Evolutionary conservation across 2,113 vertebrate genomes (phyloP), one percentile per base, ranked within the genome.

Genomic region (Ploceus nigricollis): DNA sequence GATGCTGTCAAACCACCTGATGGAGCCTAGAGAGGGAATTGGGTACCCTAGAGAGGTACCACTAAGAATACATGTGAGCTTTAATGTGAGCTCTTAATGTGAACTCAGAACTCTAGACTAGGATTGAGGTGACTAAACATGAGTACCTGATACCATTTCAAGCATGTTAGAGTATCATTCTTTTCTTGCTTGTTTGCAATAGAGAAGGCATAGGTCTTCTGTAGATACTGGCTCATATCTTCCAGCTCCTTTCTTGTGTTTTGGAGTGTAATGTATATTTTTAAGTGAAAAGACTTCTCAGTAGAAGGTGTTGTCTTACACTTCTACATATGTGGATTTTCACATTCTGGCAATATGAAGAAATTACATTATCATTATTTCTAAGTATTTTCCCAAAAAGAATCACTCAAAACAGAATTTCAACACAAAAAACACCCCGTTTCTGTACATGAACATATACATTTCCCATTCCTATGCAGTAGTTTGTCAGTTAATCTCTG

Each of bases 241-340:
- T 66, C 33, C 61, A 40, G 11, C 12, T 75, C 10, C 11, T 54
- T 82, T 91, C 60, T 73, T 44, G 11, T 77, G 31, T 65, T 68
- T 79, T 54, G 27, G 30, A 50, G 3, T 40, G 16, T 81, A 72
- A 6, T 15, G 11, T 31, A 15, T 25, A 5, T 27, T 75, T 91
- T 61, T 77, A 81, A 40, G 27, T 72, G 44, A 76, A 90, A 71
- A 54, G 13, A 27, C 8, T 63, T 87, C 21, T 65, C 13, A 24
- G 21, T 48, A 15, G 13, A 92, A 58, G 6, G 5, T 31, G 8
- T 1, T 47, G 13, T 72, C 48, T 72, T 72, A 5, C 21, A 44
- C 11, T 48, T 42, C n/a, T 44, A 0, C 0, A 0, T 42, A 56
- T 44, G 5, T 65, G 14, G 10, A 8, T 88, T 61, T 79, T 91